Evolutionary conservation across 2,888 invertebrate genomes (phyloP).

Genomic region (Copidosoma aretas): DNA sequence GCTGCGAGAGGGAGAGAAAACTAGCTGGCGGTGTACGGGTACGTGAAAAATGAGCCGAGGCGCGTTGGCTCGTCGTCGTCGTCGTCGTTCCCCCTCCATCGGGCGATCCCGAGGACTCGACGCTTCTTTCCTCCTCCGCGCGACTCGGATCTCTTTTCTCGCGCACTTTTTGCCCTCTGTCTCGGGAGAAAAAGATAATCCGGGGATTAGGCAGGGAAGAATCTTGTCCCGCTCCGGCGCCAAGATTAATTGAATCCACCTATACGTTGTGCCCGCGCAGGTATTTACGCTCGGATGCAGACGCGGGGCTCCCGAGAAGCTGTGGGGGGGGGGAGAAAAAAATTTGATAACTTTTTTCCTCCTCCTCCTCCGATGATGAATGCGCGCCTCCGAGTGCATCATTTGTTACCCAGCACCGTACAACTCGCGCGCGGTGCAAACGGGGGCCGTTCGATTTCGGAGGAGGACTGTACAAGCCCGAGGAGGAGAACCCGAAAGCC

Average conservation of each 20-base stretch:
- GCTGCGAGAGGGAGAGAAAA: conserved; percentile 34
- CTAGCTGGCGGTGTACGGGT: conserved; percentile 24
- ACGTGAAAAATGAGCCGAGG: conserved; percentile 41
- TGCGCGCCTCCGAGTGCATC: too few relatives aligned
- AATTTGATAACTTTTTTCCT: too few relatives aligned
- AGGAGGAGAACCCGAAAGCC: too few relatives aligned
- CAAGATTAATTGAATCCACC: conserved; percentile 35
- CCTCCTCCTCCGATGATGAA: too few relatives aligned
- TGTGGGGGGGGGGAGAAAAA: not conserved
- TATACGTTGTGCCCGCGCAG: not conserved
- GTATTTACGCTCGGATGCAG: not conserved
- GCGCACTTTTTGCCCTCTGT: not conserved
- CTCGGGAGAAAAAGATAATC: conserved; percentile 11
- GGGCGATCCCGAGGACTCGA: conserved; percentile 27
- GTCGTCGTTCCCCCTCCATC: conserved; percentile 35
- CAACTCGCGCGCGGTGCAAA: too few relatives aligned
- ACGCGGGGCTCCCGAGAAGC: too few relatives aligned
- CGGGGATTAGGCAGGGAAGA: not conserved
- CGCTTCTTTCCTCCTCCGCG: not conserved
- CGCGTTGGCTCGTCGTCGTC: not conserved
- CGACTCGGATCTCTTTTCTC: not conserved
- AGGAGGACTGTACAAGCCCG: too few relatives aligned
- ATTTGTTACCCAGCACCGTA: too few relatives aligned
- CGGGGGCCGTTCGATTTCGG: too few relatives aligned
- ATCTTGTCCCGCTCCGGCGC: not conserved